These are phyloP conservation scores for Erpobdella octoculata DNA, from an alignment of 2,888 invertebrate species.

Conservation along the genomic window DNA sequence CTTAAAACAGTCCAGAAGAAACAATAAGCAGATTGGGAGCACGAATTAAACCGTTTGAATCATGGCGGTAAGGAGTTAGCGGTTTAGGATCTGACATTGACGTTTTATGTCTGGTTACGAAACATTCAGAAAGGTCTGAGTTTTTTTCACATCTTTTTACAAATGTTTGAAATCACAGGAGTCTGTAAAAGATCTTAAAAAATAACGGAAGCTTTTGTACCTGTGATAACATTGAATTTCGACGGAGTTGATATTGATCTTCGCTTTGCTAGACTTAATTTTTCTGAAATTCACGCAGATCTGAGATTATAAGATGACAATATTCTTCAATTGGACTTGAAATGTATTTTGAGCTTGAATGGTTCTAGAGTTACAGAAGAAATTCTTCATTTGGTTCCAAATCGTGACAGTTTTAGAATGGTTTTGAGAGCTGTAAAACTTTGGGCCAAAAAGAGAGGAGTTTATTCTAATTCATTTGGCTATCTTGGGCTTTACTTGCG, in stretches of 20 bases:
- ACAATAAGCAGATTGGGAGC: slow-evolving; percentile 79
- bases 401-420: too few relatives aligned
- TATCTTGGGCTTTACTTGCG: too few relatives aligned
- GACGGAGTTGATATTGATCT: slow-evolving; percentile 95
- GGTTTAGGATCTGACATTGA: slow-evolving; percentile 94
- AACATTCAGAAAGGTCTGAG: slow-evolving; percentile 84
- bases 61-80: slow-evolving; percentile 81
- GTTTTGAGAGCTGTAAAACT: too few relatives aligned
- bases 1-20: slow-evolving; percentile 80
- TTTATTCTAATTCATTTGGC: too few relatives aligned
- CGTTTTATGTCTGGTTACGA: slow-evolving; percentile 90
- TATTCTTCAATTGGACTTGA: too few relatives aligned
- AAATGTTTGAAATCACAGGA: slow-evolving; percentile 77
- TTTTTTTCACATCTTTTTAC: slow-evolving; percentile 89
- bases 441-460: too few relatives aligned
- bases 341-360: too few relatives aligned
- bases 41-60: slow-evolving; percentile 91
- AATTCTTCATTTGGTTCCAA: too few relatives aligned
- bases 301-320: slow-evolving; percentile 83
- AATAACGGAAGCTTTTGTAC: slow-evolving; percentile 96
- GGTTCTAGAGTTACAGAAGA: too few relatives aligned
- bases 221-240: slow-evolving; percentile 97
- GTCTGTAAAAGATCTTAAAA: slow-evolving; percentile 70
- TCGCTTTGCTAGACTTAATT: slow-evolving; percentile 84
- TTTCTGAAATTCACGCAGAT: slow-evolving; percentile 87